Conservation (phyloP, 2,113 vertebrate species). For the Carollia perspicillata region DNA sequence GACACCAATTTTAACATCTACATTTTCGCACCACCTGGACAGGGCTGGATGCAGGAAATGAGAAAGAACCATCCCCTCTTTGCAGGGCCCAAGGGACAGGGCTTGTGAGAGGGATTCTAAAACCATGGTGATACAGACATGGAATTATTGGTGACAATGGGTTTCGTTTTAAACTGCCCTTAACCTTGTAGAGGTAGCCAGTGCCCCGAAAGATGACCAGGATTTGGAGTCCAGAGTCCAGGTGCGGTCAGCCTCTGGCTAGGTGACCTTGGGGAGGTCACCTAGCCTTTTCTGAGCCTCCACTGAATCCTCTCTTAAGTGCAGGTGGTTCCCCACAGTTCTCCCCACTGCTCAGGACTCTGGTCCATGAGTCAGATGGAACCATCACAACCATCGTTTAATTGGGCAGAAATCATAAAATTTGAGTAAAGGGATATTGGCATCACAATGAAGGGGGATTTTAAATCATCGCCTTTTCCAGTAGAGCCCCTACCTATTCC, state of each 20-base stretch:
- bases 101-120: background rate
- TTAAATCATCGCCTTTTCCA: background rate
- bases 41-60: accelerated
- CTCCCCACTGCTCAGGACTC: background rate
- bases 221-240: background rate
- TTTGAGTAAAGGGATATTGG: background rate
- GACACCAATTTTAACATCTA: background rate
- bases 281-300: background rate
- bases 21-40: background rate
- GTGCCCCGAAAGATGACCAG: background rate
- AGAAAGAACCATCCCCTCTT: background rate
- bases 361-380: background rate
- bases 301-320: background rate
- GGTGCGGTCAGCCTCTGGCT: background rate
- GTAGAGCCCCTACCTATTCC: background rate
- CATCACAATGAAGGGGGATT: background rate
- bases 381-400: background rate
- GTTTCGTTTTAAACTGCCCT: background rate
- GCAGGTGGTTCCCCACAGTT: background rate
- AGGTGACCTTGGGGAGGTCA: background rate
- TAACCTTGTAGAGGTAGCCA: background rate
- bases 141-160: background rate
- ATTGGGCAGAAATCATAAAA: background rate
- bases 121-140: background rate
- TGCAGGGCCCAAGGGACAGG: background rate